Evolutionary conservation across 2,888 invertebrate genomes (phyloP).

Genomic region (Tethea ocularis): DNA sequence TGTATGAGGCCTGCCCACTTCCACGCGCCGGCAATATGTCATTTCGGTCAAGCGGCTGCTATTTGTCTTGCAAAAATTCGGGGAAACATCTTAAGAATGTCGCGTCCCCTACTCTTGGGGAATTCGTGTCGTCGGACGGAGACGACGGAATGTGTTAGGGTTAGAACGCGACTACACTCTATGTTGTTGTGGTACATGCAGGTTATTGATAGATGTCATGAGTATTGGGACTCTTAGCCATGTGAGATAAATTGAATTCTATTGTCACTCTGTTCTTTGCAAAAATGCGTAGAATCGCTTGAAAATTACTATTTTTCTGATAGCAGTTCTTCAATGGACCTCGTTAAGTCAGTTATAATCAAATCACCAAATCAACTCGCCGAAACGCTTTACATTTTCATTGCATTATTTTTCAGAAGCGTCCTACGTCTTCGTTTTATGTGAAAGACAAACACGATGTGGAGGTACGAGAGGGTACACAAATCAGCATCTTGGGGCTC

Average conservation of each 20-base stretch:
- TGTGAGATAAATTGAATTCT: not conserved
- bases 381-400: constrained; percentile 17
- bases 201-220: constrained; percentile 1
- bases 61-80: constrained; percentile 82
- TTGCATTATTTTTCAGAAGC: constrained; percentile 24
- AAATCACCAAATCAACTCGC: constrained; percentile 3
- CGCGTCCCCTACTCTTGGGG: constrained; percentile 40
- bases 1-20: constrained; percentile 58
- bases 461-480: constrained; percentile 26
- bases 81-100: constrained; percentile 70
- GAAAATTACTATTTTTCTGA: not conserved
- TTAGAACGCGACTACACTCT: constrained; percentile 26
- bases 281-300: too few relatives aligned
- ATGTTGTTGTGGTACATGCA: constrained; percentile 9
- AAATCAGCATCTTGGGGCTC: constrained; percentile 44
- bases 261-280: not conserved
- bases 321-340: not conserved
- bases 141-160: constrained; percentile 48
- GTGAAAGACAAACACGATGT: constrained; percentile 39
- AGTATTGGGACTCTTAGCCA: not conserved
- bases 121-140: constrained; percentile 29
- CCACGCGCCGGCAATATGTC: constrained; percentile 68
- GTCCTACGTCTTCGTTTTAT: constrained; percentile 23
- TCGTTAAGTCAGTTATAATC: constrained; percentile 2
- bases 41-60: constrained; percentile 72